Evolutionary conservation across 2,888 invertebrate genomes (phyloP), one percentile per base, ranked within the genome.

Genomic region (Parthenolecanium corni): DNA sequence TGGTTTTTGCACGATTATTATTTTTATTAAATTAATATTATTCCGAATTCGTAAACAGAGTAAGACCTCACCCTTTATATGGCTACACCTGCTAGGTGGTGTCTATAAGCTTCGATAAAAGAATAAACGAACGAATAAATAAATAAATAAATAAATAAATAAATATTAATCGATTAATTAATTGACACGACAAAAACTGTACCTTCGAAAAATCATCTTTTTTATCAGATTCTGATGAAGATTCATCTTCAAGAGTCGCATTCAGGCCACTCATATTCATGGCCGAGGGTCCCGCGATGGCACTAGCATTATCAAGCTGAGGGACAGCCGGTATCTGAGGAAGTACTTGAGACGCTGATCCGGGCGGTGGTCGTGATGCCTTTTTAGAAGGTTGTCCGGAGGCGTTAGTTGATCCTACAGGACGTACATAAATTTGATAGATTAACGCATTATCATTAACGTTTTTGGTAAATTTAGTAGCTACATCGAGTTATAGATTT

Each of bases 141-240:
- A n/a, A 14, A 25, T 3, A 20, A 20, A 20, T 4, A 9, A 31
- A n/a, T 38, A n/a, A 14, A 9, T 14, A 18, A 44, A n/a, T 18
- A 44, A 47, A 3, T 47, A 3, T 47, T 20, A 20, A 21, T 14
- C 12, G 20, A 16, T 9, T 16, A 6, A 20, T 18, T 38, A 14
- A 12, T 40, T 3, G 9, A 2, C 1, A 21, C 21, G 38, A n/a
- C n/a, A n/a, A n/a, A 18, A 21, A 44, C 14, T 42, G n/a, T 23
- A 61, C 61, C 61, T 61, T 61, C 3, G 49, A 61, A 4, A 51
- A 16, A 20, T 61, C 61, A 18, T 61, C 61, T 49, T 61, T 61
- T 24, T 36, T 20, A 31, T 25, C 58, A 12, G 61, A 61, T 23
- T 61, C 61, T 18, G 61, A 61, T 4, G 61, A 61, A 4, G 61